A percentile compares a stretch with the other conserved stretches of the same genome.
These are phyloP conservation scores for Oreohelix idahoensis DNA, from an alignment of 1,140 invertebrate genomes.

Conservation along the genomic window DNA sequence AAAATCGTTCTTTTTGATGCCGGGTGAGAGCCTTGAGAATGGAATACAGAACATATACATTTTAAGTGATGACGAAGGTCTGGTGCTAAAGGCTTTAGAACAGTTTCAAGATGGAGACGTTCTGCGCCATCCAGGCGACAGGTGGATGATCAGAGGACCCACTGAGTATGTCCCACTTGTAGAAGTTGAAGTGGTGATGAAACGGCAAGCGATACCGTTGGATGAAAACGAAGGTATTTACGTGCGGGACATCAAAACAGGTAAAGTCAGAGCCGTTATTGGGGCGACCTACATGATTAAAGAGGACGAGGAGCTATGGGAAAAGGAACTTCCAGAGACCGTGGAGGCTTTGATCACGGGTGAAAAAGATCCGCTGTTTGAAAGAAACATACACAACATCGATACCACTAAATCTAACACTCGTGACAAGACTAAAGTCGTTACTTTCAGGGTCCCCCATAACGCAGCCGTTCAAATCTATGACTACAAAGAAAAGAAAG, in stretches of 20 bases:
- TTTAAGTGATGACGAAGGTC: constrained; percentile 72
- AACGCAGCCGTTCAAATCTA: constrained; percentile 75
- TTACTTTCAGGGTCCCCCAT: constrained; percentile 73
- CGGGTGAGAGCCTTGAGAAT: constrained; percentile 71
- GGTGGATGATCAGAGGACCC: constrained; percentile 74
- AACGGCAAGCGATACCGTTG: constrained; percentile 71
- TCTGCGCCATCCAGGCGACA: constrained; percentile 70
- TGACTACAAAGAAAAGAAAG: constrained; percentile 74
- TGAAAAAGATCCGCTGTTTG: constrained; percentile 68
- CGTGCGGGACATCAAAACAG: constrained; percentile 74
- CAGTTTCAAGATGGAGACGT: constrained; percentile 64
- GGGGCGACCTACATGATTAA: constrained; percentile 74
- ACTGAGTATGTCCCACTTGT: constrained; percentile 74
- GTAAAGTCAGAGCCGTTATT: constrained; percentile 71
- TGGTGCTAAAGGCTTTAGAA: constrained; percentile 71
- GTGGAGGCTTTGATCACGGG: constrained; percentile 65
- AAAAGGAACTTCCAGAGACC: constrained; percentile 68
- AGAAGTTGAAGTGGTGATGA: constrained; percentile 73
- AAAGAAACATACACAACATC: constrained; percentile 51
- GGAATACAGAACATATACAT: constrained; percentile 73
- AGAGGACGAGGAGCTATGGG: constrained; percentile 74
- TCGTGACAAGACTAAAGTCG: constrained; percentile 65
- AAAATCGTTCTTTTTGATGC: constrained; percentile 72
- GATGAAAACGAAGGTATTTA: constrained; percentile 76
- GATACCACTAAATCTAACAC: background rate